Conservation (phyloP, 2,113 vertebrate species). For the Phalacrocorax aristotelis region DNA sequence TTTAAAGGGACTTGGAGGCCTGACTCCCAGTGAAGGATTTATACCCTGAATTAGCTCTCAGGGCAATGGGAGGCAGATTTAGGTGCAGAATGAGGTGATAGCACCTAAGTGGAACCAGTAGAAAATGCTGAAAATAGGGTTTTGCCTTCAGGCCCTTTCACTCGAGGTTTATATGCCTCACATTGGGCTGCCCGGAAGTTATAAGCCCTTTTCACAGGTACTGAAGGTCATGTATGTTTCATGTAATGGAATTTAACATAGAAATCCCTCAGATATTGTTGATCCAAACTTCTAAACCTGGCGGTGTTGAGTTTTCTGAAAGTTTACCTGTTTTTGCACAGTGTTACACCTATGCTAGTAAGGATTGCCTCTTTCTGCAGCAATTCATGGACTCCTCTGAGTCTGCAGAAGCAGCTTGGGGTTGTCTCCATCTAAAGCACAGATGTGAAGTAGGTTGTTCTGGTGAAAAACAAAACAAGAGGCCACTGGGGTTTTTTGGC, state of each 20-base stretch:
- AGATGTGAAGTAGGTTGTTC: not conserved
- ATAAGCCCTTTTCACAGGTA: not conserved
- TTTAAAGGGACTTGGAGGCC: not conserved
- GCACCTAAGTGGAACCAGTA: not conserved
- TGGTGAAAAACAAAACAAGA: not conserved
- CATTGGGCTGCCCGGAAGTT: not conserved
- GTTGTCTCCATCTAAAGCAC: not conserved
- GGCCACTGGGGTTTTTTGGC: not conserved
- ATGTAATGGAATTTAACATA: not conserved
- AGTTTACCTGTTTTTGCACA: not conserved
- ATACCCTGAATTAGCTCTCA: not conserved
- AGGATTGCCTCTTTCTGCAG: not conserved
- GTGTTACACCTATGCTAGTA: not conserved
- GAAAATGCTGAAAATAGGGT: not conserved
- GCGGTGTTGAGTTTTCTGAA: not conserved
- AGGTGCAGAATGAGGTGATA: not conserved
- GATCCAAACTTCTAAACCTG: not conserved
- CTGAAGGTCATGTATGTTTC: not conserved
- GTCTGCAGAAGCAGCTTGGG: not conserved
- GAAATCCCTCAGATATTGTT: not conserved
- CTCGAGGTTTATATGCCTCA: not conserved
- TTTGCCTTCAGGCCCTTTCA: not conserved
- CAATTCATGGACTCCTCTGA: not conserved
- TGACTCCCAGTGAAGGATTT: not conserved
- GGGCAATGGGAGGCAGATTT: not conserved